Conservation (phyloP, 1,140 invertebrate species). For the Leptinotarsa defecta region DNA sequence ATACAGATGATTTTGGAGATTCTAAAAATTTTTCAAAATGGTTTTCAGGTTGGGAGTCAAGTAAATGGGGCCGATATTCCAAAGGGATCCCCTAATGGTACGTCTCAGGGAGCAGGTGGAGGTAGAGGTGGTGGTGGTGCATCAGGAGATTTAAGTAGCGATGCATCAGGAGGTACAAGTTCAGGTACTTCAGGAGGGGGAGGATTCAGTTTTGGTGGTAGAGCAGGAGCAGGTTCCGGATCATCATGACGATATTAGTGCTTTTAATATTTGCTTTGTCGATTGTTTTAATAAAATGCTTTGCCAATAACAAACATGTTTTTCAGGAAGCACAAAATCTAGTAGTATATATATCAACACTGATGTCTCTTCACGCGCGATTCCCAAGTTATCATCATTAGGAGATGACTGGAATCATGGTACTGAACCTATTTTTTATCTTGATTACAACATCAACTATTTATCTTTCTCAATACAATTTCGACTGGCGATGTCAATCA, state of each 20-base stretch:
- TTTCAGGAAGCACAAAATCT: not conserved
- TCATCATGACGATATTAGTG: not conserved
- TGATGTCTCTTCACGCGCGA: too few relatives aligned
- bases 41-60: not conserved
- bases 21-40: not conserved
- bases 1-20: not conserved
- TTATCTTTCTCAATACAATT: too few relatives aligned
- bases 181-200: not conserved
- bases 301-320: not conserved
- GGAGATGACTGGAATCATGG: too few relatives aligned
- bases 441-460: too few relatives aligned
- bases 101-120: not conserved
- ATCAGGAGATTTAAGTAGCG: not conserved
- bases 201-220: not conserved
- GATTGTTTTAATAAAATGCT: not conserved
- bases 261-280: not conserved
- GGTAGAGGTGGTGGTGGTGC: not conserved
- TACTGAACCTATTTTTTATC: too few relatives aligned
- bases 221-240: not conserved
- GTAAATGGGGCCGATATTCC: not conserved
- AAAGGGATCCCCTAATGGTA: too few relatives aligned
- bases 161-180: not conserved
- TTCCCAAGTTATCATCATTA: too few relatives aligned
- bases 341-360: not conserved
- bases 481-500: too few relatives aligned